Evolutionary conservation across 1,140 invertebrate genomes (phyloP).

Genomic region (Macrobrachium nipponense): DNA sequence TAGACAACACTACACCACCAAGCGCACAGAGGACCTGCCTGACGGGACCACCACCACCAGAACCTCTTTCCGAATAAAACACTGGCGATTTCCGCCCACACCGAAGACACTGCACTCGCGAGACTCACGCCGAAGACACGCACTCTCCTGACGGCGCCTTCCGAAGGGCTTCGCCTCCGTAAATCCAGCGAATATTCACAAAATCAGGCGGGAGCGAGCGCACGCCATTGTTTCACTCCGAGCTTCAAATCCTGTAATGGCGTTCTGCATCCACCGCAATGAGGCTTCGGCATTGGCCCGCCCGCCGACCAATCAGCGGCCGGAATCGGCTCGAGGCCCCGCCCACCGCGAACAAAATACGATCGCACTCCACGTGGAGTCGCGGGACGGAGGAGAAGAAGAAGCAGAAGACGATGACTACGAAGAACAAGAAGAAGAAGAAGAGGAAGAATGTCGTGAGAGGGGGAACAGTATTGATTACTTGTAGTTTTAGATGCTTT

Average conservation of each 20-base stretch:
- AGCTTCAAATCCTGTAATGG: slow-evolving; percentile 59
- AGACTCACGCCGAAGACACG: slow-evolving; percentile 65
- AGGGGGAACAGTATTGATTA: slow-evolving; percentile 15
- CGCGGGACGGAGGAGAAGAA: neutral
- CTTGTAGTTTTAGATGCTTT: neutral
- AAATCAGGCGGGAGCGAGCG: slow-evolving; percentile 24
- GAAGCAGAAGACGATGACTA: neutral
- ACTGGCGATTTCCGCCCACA: slow-evolving; percentile 47
- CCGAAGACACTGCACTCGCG: slow-evolving; percentile 66
- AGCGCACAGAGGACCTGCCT: too few relatives aligned
- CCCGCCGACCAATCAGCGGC: slow-evolving; percentile 11
- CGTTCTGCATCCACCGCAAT: slow-evolving; percentile 51
- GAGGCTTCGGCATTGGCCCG: slow-evolving; percentile 15
- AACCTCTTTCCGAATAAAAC: neutral
- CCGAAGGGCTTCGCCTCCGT: slow-evolving; percentile 35
- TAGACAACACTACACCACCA: too few relatives aligned
- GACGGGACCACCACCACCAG: too few relatives aligned
- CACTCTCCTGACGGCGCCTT: slow-evolving; percentile 35
- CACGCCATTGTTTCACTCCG: slow-evolving; percentile 47
- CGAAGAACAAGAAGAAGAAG: too few relatives aligned
- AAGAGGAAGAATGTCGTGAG: too few relatives aligned
- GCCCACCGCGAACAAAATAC: slow-evolving; percentile 30
- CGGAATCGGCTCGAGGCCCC: slow-evolving; percentile 2
- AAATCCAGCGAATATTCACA: slow-evolving; percentile 48
- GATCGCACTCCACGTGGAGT: slow-evolving; percentile 44